These are phyloP conservation scores for Ametastegia equiseti DNA, from an alignment of 2,888 invertebrate species.

Conservation along the genomic window DNA sequence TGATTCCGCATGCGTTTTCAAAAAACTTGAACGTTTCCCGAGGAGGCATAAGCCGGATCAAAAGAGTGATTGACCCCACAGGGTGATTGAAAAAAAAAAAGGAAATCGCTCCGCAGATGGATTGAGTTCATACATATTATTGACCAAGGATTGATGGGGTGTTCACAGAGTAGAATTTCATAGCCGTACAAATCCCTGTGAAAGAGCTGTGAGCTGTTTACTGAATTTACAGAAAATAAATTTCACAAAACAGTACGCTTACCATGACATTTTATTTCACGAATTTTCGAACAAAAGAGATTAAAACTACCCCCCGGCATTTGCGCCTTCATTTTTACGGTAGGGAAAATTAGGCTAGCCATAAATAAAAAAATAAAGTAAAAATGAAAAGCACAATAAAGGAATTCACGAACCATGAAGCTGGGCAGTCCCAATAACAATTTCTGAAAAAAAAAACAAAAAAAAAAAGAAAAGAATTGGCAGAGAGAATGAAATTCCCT, in stretches of 20 bases:
- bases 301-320: slow-evolving; percentile 10
- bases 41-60: too few species aligned
- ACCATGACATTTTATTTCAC: slow-evolving; percentile 1
- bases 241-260: neutral
- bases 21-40: too few species aligned
- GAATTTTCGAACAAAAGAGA: neutral
- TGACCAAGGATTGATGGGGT: neutral
- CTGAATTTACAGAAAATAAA: slow-evolving; percentile 13
- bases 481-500: neutral
- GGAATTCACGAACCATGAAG: neutral
- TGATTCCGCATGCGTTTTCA: too few species aligned
- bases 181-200: neutral
- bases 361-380: neutral
- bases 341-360: neutral
- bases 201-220: neutral
- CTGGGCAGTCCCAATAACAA: neutral
- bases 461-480: neutral
- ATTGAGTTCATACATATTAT: neutral
- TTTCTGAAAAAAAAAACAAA: neutral
- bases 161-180: neutral
- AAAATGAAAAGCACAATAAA: neutral
- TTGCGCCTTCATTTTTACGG: neutral
- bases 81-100: neutral
- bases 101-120: neutral
- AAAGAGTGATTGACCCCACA: too few species aligned